Conservation (phyloP, 1,140 invertebrate genomes). For the Listronotus bonariensis region DNA sequence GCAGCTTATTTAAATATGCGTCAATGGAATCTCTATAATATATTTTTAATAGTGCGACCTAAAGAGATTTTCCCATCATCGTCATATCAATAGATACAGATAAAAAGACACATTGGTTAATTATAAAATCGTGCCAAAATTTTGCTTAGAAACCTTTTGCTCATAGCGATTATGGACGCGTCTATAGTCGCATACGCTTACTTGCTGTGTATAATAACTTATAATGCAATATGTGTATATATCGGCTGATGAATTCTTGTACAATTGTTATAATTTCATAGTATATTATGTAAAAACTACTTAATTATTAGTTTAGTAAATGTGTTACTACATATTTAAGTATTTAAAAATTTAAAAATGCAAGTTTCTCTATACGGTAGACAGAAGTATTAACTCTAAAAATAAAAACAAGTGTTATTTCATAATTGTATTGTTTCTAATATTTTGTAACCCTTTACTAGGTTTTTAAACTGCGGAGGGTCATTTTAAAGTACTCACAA, state of each 20-base stretch:
- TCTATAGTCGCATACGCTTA: constrained; percentile 50
- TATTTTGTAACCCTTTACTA: not conserved
- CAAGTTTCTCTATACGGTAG: constrained; percentile 29
- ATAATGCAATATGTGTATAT: constrained; percentile 55
- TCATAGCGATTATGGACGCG: constrained; percentile 44
- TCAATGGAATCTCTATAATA: constrained; percentile 31
- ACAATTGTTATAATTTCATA: constrained; percentile 57
- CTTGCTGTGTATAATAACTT: constrained; percentile 54
- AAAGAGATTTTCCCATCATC: constrained; percentile 27
- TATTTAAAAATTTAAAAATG: constrained; percentile 31
- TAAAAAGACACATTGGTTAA: constrained; percentile 35
- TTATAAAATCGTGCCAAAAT: constrained; percentile 51
- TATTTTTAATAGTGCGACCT: constrained; percentile 20
- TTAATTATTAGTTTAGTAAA: constrained; percentile 44
- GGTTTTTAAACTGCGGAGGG: not conserved
- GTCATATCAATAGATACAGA: constrained; percentile 32
- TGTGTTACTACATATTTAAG: constrained; percentile 48
- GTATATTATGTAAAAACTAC: constrained; percentile 49
- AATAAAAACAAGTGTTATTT: constrained; percentile 17
- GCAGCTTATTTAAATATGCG: constrained; percentile 24
- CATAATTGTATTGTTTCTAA: constrained; percentile 3
- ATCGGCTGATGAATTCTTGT: constrained; percentile 53
- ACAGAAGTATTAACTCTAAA: constrained; percentile 1
- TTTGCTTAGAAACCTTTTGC: constrained; percentile 52
- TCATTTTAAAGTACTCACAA: too few species aligned